Evolutionary conservation across 1,140 invertebrate genomes (phyloP).

Genomic region (Drosophila quadrilineata): DNA sequence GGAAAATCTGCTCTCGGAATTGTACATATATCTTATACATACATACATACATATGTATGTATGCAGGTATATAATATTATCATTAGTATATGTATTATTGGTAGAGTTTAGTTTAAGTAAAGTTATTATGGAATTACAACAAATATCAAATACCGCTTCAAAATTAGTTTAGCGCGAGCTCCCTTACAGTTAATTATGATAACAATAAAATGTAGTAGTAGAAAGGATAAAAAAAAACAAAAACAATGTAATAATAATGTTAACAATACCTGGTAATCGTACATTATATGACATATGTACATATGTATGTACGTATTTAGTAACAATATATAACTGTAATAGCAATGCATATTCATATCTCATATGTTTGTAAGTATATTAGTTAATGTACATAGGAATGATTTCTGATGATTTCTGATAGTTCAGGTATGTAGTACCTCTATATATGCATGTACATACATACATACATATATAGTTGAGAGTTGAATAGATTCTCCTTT

Average conservation of each 20-base stretch:
- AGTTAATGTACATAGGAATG: constrained; percentile 12
- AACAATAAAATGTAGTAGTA: constrained; percentile 58
- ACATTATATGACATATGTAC: not conserved
- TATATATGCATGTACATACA: too few relatives aligned
- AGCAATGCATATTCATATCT: constrained; percentile 39
- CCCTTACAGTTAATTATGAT: too few relatives aligned
- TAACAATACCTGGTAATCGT: constrained; percentile 2
- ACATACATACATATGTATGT: too few relatives aligned
- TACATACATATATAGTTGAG: too few relatives aligned
- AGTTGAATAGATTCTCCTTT: not conserved
- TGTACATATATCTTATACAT: not conserved
- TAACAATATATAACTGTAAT: constrained; percentile 41
- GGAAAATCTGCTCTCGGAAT: constrained; percentile 36
- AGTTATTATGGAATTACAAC: constrained; percentile 70
- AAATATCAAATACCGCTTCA: constrained; percentile 66
- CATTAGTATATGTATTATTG: constrained; percentile 35
- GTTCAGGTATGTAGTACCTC: not conserved
- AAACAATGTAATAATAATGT: constrained; percentile 24
- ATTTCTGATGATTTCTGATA: constrained; percentile 2
- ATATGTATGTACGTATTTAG: constrained; percentile 21
- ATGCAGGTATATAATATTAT: constrained; percentile 9
- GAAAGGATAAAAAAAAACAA: constrained; percentile 55
- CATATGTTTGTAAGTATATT: constrained; percentile 2
- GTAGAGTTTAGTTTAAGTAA: constrained; percentile 38
- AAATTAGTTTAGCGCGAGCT: constrained; percentile 73